Percentiles rank a stretch among this genome's conserved stretches.
These are phyloP conservation scores for Meandrina meandrites DNA, from an alignment of 92 coral and sea anemone genomes.

Conservation along the genomic window DNA sequence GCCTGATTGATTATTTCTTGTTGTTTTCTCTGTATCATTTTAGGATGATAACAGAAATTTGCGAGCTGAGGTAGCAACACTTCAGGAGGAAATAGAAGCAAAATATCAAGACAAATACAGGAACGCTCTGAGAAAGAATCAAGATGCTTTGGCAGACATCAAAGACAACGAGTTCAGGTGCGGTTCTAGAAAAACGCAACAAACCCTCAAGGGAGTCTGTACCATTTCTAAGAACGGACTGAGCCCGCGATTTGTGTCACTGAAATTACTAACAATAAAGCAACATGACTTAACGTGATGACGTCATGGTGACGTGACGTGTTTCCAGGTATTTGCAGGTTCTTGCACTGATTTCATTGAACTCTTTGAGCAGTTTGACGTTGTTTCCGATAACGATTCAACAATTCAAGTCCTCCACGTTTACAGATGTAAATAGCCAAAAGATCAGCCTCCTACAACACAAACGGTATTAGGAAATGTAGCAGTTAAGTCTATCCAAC, in stretches of 20 bases:
- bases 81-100: conserved; percentile 75
- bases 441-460: too few relatives aligned
- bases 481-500: too few relatives aligned
- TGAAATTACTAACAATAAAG: too few relatives aligned
- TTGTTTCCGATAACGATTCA: too few relatives aligned
- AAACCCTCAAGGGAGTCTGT: too few relatives aligned
- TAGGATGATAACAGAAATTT: conserved; percentile 80
- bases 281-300: neutral
- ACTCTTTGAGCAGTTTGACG: neutral
- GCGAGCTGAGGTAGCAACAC: conserved; percentile 60
- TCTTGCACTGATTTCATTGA: neutral
- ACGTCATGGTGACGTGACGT: neutral
- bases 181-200: too few relatives aligned
- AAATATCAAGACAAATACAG: conserved; percentile 69
- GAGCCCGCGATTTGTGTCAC: neutral
- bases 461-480: too few relatives aligned
- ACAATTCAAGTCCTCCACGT: too few relatives aligned
- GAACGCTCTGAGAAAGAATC: conserved; percentile 63
- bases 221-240: neutral
- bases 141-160: conserved; percentile 60
- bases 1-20: neutral
- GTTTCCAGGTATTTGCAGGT: neutral
- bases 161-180: conserved; percentile 82
- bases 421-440: too few relatives aligned
- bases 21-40: neutral